A percentile compares a stretch with the other conserved stretches of the same genome.
Conservation (phyloP, 2,113 vertebrate species). For the Microcebus jonahi region DNA sequence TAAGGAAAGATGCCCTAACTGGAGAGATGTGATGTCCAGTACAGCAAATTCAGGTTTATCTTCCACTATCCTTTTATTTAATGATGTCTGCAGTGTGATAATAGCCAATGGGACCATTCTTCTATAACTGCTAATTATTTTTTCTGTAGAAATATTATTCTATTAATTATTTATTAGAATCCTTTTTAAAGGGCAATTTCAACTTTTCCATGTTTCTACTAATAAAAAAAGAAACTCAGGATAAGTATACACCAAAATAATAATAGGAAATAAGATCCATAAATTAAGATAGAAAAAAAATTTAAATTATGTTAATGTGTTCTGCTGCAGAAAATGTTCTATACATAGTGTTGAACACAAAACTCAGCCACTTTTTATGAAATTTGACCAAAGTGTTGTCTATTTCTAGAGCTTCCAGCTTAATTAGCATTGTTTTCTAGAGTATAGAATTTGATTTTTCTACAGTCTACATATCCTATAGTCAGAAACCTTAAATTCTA, state of each 20-base stretch:
- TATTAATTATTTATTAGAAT: background rate
- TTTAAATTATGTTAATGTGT: background rate
- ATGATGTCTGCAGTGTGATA: background rate
- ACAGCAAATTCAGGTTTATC: background rate
- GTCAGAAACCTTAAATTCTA: background rate
- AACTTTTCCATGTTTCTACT: background rate
- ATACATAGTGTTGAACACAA: background rate
- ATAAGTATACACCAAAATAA: background rate
- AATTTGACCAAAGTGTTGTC: background rate
- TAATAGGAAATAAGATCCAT: background rate
- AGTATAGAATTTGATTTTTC: background rate
- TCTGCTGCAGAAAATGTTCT: background rate
- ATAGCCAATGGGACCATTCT: background rate
- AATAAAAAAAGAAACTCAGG: background rate
- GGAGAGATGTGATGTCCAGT: accelerated
- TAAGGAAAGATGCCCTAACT: background rate
- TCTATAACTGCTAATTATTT: background rate
- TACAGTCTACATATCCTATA: background rate
- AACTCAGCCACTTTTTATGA: background rate
- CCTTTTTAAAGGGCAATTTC: background rate
- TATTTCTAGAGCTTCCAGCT: background rate
- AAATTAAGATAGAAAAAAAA: background rate
- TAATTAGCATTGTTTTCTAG: background rate
- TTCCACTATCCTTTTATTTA: background rate
- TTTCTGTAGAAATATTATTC: background rate